Base-by-base conservation (phyloP, 1,140 invertebrate genomes). In the Frieseomelitta varia region DNA sequence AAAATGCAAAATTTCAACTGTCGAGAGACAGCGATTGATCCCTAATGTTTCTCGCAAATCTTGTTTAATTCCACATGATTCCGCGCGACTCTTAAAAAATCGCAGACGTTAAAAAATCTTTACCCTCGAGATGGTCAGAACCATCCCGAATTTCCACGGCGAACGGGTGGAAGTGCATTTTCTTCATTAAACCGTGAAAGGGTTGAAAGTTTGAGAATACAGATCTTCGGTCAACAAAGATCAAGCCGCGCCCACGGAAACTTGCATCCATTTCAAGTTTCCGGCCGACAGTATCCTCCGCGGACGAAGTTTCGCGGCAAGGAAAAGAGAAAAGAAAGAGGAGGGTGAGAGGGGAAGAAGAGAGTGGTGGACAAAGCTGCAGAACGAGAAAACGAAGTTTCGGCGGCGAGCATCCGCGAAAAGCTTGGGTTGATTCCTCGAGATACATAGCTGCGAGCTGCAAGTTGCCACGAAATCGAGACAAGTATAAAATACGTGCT, bases 211-310 rank as follows among this genome's bases (percentile, higher is more conserved):
- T 27, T 51, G 24, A 51, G 51, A 72, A 72, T 72, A 51, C 69
- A 51, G 53, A 72, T 72, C 19, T 72, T 51, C 24, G 19, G 69
- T 24, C 6, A 55, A 73, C 72, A 47, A 39, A 73, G 72, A 8
- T 3, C 12, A 15, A 8, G 12, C 21, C 27, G 2, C 12, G 27
- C 19, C 14, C 27, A 30, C 27, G 51, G n/a, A 30, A 56, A 15
- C 12, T n/a, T 27, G 72, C 72, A n/a, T 55, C 72, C 72, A 73
- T 73, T 73, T 55, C 1, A 73, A 73, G 51, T 73, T 73, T 73
- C 72, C 55, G 2, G 72, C 51, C 27, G 51, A 47, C 8, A 47
- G 39, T 47, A 47, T 47, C 51, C 15, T 56, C 10, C 14, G 1
- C 72, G 14, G 72, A 15, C 30, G 56, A 73, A 56, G n/a, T 73